A percentile compares a stretch with the other conserved stretches of the same genome.
Evolutionary conservation across 2,113 vertebrate species (phyloP).

Genomic region (Macroglossus sobrinus): DNA sequence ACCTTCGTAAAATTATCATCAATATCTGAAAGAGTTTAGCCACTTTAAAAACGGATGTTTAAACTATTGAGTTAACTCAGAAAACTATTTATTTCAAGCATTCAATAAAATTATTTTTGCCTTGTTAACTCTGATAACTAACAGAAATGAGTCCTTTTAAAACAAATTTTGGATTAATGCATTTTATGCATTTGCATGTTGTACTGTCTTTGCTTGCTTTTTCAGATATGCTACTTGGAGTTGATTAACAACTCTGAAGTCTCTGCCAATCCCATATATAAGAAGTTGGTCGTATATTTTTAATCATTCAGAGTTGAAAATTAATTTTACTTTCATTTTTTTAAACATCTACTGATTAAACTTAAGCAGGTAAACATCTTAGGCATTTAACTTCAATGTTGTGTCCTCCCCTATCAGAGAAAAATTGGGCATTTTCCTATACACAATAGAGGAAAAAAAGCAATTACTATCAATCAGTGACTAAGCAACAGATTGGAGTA

Average conservation of each 20-base stretch:
- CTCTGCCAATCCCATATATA: conserved; percentile 74
- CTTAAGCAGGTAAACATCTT: conserved; percentile 85
- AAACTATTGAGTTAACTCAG: conserved; percentile 34
- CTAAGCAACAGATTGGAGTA: conserved; percentile 96
- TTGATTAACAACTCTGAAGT: conserved; percentile 78
- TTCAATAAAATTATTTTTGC: conserved; percentile 35
- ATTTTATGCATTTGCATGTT: conserved; percentile 68
- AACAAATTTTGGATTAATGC: conserved; percentile 67
- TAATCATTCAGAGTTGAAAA: conserved; percentile 84
- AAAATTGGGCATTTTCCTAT: conserved; percentile 85
- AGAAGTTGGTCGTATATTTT: conserved; percentile 81
- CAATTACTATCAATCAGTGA: conserved; percentile 98
- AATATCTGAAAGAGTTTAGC: conserved; percentile 25
- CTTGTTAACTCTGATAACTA: conserved; percentile 58
- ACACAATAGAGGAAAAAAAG: conserved; percentile 87
- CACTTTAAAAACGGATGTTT: background rate
- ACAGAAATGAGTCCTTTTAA: conserved; percentile 70
- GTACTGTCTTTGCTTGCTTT: conserved; percentile 73
- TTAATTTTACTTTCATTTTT: conserved; percentile 84
- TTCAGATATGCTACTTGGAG: conserved; percentile 71
- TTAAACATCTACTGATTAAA: conserved; percentile 84
- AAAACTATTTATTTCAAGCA: conserved; percentile 43
- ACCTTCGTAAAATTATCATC: conserved; percentile 40
- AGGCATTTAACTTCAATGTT: conserved; percentile 86
- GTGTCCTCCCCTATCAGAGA: conserved; percentile 85